Evolutionary conservation across 1,140 invertebrate genomes (phyloP).

Genomic region (Panagrolaimus sp.): DNA sequence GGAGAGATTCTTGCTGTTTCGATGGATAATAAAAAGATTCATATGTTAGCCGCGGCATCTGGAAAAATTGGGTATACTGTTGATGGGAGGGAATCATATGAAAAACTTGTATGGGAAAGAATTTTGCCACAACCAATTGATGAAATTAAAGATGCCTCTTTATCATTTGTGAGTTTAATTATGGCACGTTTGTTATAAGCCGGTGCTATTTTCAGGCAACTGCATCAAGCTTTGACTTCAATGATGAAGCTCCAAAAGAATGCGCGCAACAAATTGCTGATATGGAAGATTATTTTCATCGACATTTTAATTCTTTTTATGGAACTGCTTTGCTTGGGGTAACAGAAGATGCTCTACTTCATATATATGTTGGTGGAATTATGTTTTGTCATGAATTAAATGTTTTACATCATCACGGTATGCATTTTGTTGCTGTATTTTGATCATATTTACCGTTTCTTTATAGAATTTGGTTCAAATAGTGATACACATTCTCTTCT

Average conservation of each 20-base stretch:
- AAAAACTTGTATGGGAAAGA: too few species aligned
- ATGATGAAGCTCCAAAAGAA: neutral
- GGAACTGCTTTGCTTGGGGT: neutral
- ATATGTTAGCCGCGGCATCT: neutral
- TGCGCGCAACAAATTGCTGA: neutral
- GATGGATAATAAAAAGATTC: neutral
- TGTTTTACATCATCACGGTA: neutral
- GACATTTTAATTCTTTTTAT: neutral
- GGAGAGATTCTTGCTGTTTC: neutral
- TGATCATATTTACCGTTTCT: too few species aligned
- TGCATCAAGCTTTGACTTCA: neutral
- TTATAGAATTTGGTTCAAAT: too few species aligned
- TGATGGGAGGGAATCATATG: neutral
- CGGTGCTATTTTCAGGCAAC: neutral
- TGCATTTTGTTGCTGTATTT: neutral
- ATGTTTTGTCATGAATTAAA: neutral
- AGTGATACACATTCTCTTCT: too few species aligned
- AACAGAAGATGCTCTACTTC: neutral
- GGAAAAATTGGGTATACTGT: constrained; percentile 1
- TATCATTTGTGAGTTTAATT: neutral
- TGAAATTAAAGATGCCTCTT: neutral
- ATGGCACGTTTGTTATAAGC: neutral
- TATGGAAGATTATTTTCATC: constrained; percentile 1
- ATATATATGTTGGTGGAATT: neutral
- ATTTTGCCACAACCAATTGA: too few species aligned